Percentiles rank a stretch among this genome's conserved stretches.
Evolutionary conservation across 1,140 invertebrate species (phyloP).

Genomic region (Polypedilum pembai): DNA sequence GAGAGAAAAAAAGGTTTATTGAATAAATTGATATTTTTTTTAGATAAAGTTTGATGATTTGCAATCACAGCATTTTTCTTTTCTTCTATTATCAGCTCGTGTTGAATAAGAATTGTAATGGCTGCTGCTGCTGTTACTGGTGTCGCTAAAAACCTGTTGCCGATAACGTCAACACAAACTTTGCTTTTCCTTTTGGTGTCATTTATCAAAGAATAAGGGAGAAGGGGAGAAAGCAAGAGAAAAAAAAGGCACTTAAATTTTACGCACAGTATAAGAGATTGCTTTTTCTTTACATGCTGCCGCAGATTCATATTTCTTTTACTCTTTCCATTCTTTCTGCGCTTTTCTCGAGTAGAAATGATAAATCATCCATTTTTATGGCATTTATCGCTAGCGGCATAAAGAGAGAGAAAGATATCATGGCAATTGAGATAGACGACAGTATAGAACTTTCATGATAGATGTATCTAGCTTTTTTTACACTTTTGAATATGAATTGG

Average conservation of each 20-base stretch:
- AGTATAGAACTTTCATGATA: neutral
- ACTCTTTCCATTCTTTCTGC: neutral
- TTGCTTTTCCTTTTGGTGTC: neutral
- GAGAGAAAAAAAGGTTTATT: no score
- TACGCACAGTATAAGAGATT: conserved; percentile 4
- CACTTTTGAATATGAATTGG: neutral
- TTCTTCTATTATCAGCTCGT: no score
- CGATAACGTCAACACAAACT: neutral
- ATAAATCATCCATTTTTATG: conserved; percentile 18
- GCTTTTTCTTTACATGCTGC: neutral
- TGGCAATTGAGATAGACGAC: neutral
- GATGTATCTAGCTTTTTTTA: neutral
- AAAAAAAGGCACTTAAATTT: conserved; percentile 1
- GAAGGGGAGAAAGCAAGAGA: no score
- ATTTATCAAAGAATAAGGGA: neutral
- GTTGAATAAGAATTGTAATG: neutral
- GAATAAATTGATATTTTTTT: no score
- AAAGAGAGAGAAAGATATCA: neutral
- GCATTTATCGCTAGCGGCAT: conserved; percentile 10
- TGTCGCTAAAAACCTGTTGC: neutral
- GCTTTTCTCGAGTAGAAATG: neutral
- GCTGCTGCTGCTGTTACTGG: neutral
- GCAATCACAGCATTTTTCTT: no score
- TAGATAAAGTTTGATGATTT: no score
- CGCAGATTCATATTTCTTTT: neutral